These are phyloP conservation scores for Actinopyga echinites DNA, from an alignment of 53 echinoderm and acorn worm genomes.

Conservation along the genomic window DNA sequence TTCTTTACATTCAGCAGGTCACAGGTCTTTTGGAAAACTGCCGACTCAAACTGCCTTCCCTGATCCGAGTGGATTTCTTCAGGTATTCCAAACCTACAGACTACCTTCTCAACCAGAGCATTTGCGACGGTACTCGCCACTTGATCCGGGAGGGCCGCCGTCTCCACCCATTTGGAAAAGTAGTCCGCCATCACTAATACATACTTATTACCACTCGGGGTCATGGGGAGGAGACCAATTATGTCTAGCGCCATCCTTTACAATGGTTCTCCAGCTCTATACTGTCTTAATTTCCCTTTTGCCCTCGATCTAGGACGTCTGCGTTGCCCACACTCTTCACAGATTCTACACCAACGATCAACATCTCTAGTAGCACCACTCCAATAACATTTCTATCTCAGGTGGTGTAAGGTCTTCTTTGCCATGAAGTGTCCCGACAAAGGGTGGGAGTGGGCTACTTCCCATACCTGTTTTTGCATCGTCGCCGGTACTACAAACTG, in stretches of 20 bases:
- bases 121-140: too few species aligned
- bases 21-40: too few species aligned
- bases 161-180: too few species aligned
- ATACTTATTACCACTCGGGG: not conserved
- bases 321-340: not conserved
- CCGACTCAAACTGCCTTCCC: too few species aligned
- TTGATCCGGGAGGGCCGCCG: too few species aligned
- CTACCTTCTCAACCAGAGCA: too few species aligned
- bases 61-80: too few species aligned
- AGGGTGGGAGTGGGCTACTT: not conserved
- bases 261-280: not conserved
- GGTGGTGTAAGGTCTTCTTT: not conserved
- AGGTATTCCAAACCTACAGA: too few species aligned
- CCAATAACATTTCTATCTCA: constrained; percentile 10
- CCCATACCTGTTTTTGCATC: not conserved
- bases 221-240: not conserved
- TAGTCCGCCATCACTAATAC: not conserved
- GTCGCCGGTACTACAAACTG: constrained; percentile 16
- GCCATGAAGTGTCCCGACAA: not conserved
- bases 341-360: constrained; percentile 9
- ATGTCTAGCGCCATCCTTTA: not conserved
- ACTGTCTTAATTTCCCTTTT: not conserved
- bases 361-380: not conserved
- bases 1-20: too few species aligned
- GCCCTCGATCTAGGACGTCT: not conserved